Evolutionary conservation across 1,140 invertebrate genomes (phyloP).

Genomic region (Atta colombica): DNA sequence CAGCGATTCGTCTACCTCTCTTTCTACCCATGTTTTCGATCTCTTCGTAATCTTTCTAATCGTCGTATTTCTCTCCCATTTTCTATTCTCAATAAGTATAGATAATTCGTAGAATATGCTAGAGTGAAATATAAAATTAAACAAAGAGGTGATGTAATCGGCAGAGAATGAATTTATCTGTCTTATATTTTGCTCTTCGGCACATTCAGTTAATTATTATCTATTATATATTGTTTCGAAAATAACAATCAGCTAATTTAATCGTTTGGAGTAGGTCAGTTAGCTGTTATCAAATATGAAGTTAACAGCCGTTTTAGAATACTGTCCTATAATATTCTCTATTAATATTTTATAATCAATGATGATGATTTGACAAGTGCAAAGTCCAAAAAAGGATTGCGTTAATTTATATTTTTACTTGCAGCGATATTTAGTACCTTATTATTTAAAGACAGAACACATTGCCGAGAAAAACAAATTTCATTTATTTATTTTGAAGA

Average conservation of each 20-base stretch:
- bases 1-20: not conserved
- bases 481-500: slow-evolving; percentile 13
- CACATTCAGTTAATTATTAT: slow-evolving; percentile 10
- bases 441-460: slow-evolving; percentile 26
- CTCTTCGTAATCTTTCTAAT: not conserved
- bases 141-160: not conserved
- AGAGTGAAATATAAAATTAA: not conserved
- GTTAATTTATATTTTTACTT: not conserved
- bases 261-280: not conserved
- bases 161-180: not conserved
- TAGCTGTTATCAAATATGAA: not conserved
- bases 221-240: not conserved
- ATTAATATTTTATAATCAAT: slow-evolving; percentile 9
- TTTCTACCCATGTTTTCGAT: not conserved
- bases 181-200: not conserved
- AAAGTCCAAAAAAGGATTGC: not conserved
- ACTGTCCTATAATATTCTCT: not conserved
- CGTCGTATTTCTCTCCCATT: not conserved
- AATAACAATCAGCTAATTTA: slow-evolving; percentile 5
- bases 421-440: not conserved
- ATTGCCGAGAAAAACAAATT: not conserved
- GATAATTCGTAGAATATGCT: slow-evolving; percentile 13
- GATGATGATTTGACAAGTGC: not conserved
- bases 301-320: not conserved
- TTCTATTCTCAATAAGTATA: not conserved